A percentile compares a stretch with the other conserved stretches of the same genome.
These are phyloP conservation scores for Acanthaster planci DNA, from an alignment of 35 echinoderm and acorn worm genomes.

Conservation along the genomic window DNA sequence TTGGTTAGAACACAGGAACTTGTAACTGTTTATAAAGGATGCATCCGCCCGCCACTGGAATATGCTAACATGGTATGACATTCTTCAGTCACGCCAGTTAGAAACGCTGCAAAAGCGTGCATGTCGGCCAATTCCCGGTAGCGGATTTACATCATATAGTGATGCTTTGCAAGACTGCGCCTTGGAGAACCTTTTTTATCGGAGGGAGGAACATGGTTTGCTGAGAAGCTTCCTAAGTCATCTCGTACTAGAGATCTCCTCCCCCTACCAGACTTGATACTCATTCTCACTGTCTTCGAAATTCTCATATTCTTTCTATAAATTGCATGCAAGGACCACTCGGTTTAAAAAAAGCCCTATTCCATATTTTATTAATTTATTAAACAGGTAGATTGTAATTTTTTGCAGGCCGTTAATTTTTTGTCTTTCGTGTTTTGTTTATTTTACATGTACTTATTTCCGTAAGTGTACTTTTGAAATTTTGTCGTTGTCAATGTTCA, in stretches of 20 bases:
- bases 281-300: too few species aligned
- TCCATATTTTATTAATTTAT: too few species aligned
- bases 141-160: neutral
- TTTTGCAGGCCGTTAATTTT: too few species aligned
- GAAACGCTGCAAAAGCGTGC: neutral
- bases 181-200: neutral
- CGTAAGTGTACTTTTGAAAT: too few species aligned
- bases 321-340: too few species aligned
- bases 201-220: neutral
- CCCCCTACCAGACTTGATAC: too few species aligned
- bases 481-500: too few species aligned
- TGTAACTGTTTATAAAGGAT: neutral
- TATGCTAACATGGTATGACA: neutral
- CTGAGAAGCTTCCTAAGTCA: neutral
- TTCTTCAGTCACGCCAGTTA: neutral
- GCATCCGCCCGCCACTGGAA: neutral
- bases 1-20: neutral
- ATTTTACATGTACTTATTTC: too few species aligned
- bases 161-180: neutral
- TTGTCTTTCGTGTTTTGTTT: too few species aligned
- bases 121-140: neutral
- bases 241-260: neutral
- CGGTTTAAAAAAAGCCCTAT: too few species aligned
- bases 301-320: too few species aligned
- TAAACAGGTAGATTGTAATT: too few species aligned